phyloP scores from a whole-genome alignment of 1,140 invertebrate species.

The Nymphalis io region DNA sequence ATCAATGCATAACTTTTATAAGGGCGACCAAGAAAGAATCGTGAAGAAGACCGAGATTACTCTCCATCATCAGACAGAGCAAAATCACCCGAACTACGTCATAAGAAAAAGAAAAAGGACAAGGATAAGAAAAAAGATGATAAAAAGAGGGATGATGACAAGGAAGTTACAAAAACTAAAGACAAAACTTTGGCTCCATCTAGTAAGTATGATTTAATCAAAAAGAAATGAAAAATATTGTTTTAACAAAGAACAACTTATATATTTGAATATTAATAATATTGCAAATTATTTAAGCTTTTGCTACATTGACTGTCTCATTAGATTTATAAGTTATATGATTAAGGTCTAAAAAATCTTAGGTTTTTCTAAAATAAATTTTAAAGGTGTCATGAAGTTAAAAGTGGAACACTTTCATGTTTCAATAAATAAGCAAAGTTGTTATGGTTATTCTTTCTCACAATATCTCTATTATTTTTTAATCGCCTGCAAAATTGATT shows the following conservation, averaged over 20 bases:
- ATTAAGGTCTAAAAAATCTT: too few species aligned
- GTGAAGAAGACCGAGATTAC: conserved; percentile 57
- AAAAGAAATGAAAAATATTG: not conserved
- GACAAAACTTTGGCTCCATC: conserved; percentile 75
- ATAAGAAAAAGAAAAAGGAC: conserved; percentile 76
- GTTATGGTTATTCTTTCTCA: too few species aligned
- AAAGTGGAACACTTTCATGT: too few species aligned
- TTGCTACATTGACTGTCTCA: too few species aligned
- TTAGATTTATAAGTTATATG: too few species aligned
- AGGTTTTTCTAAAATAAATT: too few species aligned
- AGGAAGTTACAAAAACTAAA: conserved; percentile 67
- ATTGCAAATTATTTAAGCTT: not conserved
- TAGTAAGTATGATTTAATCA: conserved; percentile 51
- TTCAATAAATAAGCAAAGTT: too few species aligned
- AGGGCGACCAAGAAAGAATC: conserved; percentile 62
- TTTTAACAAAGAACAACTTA: not conserved
- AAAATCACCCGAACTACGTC: conserved; percentile 61
- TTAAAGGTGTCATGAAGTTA: too few species aligned
- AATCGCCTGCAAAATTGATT: too few species aligned
- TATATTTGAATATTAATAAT: not conserved
- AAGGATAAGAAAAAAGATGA: conserved; percentile 61
- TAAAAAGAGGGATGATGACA: conserved; percentile 31
- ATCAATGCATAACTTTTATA: not conserved
- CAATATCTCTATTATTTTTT: too few species aligned
- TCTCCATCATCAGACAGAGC: conserved; percentile 58